These are phyloP conservation scores for Sebastiscus tertius DNA, from an alignment of 2,797 vertebrate genomes.

Conservation along the genomic window DNA sequence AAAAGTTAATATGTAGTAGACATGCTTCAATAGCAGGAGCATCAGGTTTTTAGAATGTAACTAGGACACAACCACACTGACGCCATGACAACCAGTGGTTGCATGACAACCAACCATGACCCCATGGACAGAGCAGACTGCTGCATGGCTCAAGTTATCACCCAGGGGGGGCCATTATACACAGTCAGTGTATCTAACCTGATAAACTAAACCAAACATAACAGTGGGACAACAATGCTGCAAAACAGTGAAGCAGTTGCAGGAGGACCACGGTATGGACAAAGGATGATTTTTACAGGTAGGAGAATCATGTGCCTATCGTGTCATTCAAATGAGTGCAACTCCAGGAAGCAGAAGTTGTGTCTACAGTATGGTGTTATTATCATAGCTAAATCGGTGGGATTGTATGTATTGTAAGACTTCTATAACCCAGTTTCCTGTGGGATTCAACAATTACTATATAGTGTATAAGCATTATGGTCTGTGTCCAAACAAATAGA, in stretches of 20 bases:
- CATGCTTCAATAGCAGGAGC: background rate
- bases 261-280: constrained; percentile 44
- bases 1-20: background rate
- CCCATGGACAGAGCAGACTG: constrained; percentile 40
- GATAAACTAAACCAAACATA: background rate
- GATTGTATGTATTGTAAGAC: background rate
- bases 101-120: constrained; percentile 61
- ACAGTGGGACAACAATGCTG: background rate
- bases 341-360: background rate
- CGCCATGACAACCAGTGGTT: constrained; percentile 56
- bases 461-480: background rate
- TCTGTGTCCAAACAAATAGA: background rate
- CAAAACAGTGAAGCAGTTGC: background rate
- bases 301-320: constrained; percentile 3
- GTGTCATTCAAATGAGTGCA: background rate
- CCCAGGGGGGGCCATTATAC: constrained; percentile 6
- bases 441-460: background rate
- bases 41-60: constrained; percentile 22
- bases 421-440: background rate
- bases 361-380: background rate
- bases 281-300: constrained; percentile 86
- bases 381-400: background rate
- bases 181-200: background rate
- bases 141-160: constrained; percentile 45
- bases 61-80: constrained; percentile 39